phyloP scores from a whole-genome alignment of 2,797 vertebrate genomes.

The Channallabes apus region DNA sequence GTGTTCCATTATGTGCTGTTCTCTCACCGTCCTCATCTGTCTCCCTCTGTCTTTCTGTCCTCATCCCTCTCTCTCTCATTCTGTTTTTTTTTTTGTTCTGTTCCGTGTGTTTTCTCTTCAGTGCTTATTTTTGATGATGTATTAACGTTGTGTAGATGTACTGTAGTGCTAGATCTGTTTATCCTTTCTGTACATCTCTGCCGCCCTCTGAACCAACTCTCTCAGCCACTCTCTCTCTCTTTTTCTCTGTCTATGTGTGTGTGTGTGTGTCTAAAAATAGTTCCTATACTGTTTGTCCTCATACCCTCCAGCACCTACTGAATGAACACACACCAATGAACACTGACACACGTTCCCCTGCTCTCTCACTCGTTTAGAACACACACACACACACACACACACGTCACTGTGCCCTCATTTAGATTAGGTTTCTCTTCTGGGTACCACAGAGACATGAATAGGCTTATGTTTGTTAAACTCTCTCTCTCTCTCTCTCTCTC shows the following conservation, averaged over 20 bases:
- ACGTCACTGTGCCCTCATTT: constrained; percentile 37
- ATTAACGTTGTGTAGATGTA: neutral
- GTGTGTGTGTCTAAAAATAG: constrained; percentile 53
- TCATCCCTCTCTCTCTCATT: neutral
- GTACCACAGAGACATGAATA: constrained; percentile 45
- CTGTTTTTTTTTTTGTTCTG: neutral
- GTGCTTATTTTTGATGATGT: neutral
- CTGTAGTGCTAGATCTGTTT: neutral
- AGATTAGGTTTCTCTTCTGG: constrained; percentile 48
- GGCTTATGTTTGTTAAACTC: constrained; percentile 37
- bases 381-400: constrained; percentile 31
- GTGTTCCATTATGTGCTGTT: neutral
- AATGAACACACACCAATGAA: constrained; percentile 35
- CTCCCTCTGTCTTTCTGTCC: neutral
- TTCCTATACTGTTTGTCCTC: constrained; percentile 53
- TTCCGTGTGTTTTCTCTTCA: neutral
- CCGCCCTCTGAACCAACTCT: neutral
- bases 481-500: neutral
- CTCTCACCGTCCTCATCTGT: neutral
- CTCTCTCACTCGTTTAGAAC: neutral
- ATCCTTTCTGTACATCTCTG: constrained; percentile 9
- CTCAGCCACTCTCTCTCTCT: neutral
- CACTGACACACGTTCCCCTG: neutral
- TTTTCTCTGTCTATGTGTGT: constrained; percentile 7
- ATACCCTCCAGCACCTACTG: constrained; percentile 49